Evolutionary conservation across 2,888 invertebrate genomes (phyloP), one percentile per base, ranked within the genome.

Genomic region (Pediacus dermestoides): DNA sequence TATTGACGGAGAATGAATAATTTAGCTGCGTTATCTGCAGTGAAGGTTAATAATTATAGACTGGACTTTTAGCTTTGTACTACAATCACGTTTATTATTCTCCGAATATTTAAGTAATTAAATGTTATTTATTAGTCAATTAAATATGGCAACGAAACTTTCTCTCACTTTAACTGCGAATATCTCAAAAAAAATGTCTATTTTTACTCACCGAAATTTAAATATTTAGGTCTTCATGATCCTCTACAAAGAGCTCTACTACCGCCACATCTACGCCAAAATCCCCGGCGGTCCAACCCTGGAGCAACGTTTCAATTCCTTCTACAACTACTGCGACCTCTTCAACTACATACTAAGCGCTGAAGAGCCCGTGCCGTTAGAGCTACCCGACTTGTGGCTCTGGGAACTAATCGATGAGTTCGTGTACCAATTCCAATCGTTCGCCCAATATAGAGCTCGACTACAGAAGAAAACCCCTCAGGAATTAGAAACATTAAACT

Each of bases 331-430:
- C 66, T 97, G 97, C 71, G 90, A 93, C 61, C 79, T 99, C 37
- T 97, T 99, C 73, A 96, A 97, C 71, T 87, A 89, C 61, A 94
- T 99, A 53, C 75, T 99, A 44, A 88, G 91, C 56, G 85, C 91
- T 0, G 84, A 87, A 50, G 85, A 84, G 16, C 95, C 95, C 0
- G 89, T 94, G 0, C 80, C 85, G 2, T 71, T 96, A 33, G 92
- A 93, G 64, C 70, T 99, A 40, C 97, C 99, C 7, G 96, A 99
- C 71, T 88, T 95, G 63, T 99, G 99, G 99, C 74, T 99, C 16
- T 99, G 99, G 99, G 99, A 99, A 68, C 82, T 99, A 34, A 90
- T 99, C 53, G 99, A 99, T 72, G 99, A 99, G 67, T 99, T 99
- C 72, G 94, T 99, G 23, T 99, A 99, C 64, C 97, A 97, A 72